Percentiles rank a stretch among this genome's conserved stretches.
phyloP scores from a whole-genome alignment of 2,888 invertebrate genomes.

The Ornithoptera alexandrae region DNA sequence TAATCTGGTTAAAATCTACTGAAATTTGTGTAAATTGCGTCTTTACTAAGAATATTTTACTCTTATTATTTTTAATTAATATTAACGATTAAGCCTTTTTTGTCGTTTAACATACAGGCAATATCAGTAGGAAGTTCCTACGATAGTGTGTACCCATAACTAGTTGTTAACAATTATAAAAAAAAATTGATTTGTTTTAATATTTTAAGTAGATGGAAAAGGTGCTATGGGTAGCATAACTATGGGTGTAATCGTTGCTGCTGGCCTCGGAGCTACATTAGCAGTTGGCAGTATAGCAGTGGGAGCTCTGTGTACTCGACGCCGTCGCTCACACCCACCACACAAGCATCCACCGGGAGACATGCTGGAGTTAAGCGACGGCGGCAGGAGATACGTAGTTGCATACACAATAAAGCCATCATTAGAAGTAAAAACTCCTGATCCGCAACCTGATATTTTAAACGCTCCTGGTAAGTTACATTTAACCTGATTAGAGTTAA shows the following conservation, averaged over 20 bases:
- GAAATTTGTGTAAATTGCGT: too few species aligned
- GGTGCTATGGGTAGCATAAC: constrained; percentile 85
- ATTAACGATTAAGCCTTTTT: too few species aligned
- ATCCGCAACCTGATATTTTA: constrained; percentile 88
- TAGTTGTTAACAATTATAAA: neutral
- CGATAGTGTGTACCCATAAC: too few species aligned
- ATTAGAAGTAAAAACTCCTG: constrained; percentile 77
- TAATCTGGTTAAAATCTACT: neutral
- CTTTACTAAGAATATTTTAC: too few species aligned
- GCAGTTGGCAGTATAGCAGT: constrained; percentile 61
- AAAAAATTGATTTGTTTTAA: neutral
- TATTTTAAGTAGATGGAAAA: constrained; percentile 80
- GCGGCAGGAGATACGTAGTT: constrained; percentile 90
- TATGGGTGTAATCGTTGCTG: constrained; percentile 81
- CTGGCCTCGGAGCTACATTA: constrained; percentile 57
- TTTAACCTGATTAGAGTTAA: neutral
- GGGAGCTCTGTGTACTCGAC: constrained; percentile 59
- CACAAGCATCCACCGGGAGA: constrained; percentile 73
- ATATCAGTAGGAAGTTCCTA: too few species aligned
- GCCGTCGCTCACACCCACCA: constrained; percentile 59
- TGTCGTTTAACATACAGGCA: too few species aligned
- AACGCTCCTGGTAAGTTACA: constrained; percentile 84
- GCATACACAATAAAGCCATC: constrained; percentile 90
- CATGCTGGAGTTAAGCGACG: constrained; percentile 85
- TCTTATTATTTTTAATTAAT: too few species aligned